Conservation (phyloP, 2,888 invertebrate species). For the Criorhina ranunculi region DNA sequence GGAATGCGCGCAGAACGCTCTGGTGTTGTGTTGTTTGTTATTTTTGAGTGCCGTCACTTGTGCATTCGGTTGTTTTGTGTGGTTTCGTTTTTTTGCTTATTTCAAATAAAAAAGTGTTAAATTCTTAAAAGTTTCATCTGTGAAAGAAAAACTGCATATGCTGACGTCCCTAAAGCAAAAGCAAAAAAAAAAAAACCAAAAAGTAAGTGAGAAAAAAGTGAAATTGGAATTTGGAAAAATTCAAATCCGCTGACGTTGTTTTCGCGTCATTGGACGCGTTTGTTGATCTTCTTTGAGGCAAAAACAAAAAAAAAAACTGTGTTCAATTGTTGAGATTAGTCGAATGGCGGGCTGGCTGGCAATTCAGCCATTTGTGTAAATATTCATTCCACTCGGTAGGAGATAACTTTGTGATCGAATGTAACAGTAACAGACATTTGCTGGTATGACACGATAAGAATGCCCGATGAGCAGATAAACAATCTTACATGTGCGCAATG, state of each 20-base stretch:
- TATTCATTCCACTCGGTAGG: slow-evolving; percentile 22
- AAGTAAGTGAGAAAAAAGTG: neutral
- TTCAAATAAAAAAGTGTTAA: slow-evolving; percentile 23
- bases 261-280: slow-evolving; percentile 25
- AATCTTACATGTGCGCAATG: slow-evolving; percentile 13
- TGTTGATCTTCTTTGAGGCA: slow-evolving; percentile 16
- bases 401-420: slow-evolving; percentile 20
- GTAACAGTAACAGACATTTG: neutral
- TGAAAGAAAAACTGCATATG: neutral
- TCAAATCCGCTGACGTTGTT: slow-evolving; percentile 10
- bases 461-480: slow-evolving; percentile 10
- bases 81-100: neutral
- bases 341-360: neutral
- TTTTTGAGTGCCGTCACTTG: slow-evolving; percentile 41
- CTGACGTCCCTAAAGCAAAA: neutral
- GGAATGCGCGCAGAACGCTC: slow-evolving; percentile 52
- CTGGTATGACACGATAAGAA: slow-evolving; percentile 20
- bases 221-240: neutral
- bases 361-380: slow-evolving; percentile 50
- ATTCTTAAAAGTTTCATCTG: slow-evolving; percentile 23
- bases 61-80: slow-evolving; percentile 24
- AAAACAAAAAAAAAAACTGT: no score
- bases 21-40: slow-evolving; percentile 42
- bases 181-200: no score
- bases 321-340: slow-evolving; percentile 11